Conservation (phyloP, 2,888 invertebrate species). For the Willowsia nigromaculata region DNA sequence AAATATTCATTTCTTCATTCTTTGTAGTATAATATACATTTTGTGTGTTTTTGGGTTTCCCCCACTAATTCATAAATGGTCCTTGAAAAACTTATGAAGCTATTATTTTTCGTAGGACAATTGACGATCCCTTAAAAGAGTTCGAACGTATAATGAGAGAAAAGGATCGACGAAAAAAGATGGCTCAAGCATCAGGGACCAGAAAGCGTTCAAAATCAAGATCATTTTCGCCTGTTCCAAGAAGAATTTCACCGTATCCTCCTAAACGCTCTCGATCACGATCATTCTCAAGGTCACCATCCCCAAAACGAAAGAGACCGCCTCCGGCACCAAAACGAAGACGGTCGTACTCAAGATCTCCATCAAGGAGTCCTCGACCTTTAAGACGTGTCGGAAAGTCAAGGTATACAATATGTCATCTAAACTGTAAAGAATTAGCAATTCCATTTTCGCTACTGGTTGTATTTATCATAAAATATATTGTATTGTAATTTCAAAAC, state of each 20-base stretch:
- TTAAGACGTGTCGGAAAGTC: constrained; percentile 58
- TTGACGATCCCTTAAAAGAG: constrained; percentile 92
- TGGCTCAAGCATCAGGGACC: constrained; percentile 40
- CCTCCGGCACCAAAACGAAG: constrained; percentile 70
- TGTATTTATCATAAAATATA: no score
- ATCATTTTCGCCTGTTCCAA: constrained; percentile 79
- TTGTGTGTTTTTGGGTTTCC: no score
- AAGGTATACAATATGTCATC: constrained; percentile 6
- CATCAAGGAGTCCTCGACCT: constrained; percentile 81
- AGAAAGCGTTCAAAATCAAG: constrained; percentile 80
- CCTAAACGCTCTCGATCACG: constrained; percentile 78
- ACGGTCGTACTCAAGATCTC: constrained; percentile 79
- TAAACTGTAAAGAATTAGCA: neutral
- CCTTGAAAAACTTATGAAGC: neutral
- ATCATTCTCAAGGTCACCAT: constrained; percentile 79
- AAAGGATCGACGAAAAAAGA: constrained; percentile 86
- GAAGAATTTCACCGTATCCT: constrained; percentile 72
- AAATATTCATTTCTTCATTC: neutral
- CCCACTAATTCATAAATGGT: no score
- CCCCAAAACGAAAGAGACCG: constrained; percentile 77
- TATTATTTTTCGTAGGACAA: constrained; percentile 79
- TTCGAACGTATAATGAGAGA: constrained; percentile 92
- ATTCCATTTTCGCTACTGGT: no score
- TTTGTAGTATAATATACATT: neutral
- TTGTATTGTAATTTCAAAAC: neutral